A percentile compares a stretch with the other conserved stretches of the same genome.
These are phyloP conservation scores for Pammene fasciana DNA, from an alignment of 2,888 invertebrate species.

Conservation along the genomic window DNA sequence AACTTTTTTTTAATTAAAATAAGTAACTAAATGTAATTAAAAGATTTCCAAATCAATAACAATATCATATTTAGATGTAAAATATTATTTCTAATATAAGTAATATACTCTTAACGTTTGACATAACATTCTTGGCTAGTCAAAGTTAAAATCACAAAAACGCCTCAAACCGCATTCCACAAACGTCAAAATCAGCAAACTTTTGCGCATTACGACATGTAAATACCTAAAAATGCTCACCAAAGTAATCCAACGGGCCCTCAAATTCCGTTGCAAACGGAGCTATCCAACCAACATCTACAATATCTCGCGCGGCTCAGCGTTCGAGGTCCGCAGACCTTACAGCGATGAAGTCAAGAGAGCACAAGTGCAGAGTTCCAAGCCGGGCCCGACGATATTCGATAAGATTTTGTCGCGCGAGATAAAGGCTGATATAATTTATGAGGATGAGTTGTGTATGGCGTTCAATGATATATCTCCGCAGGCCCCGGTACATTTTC, in stretches of 20 bases:
- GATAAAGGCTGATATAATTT: constrained; percentile 91
- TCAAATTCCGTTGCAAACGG: constrained; percentile 74
- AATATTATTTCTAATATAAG: no score
- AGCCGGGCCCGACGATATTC: constrained; percentile 86
- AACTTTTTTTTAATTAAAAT: no score
- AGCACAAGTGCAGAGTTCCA: constrained; percentile 66
- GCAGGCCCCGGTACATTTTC: constrained; percentile 92
- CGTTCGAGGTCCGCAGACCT: constrained; percentile 68
- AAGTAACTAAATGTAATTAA: no score
- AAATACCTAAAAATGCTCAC: constrained; percentile 70
- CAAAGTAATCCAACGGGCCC: constrained; percentile 76
- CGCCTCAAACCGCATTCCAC: constrained; percentile 16
- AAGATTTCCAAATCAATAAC: no score
- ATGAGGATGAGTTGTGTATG: constrained; percentile 90
- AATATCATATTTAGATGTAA: no score
- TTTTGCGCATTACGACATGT: constrained; percentile 27
- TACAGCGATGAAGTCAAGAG: constrained; percentile 75
- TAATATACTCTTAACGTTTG: no score
- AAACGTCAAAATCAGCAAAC: constrained; percentile 24
- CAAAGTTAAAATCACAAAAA: background rate
- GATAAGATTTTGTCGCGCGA: constrained; percentile 89
- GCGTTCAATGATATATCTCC: constrained; percentile 92
- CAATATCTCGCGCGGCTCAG: constrained; percentile 71
- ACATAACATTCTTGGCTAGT: no score
- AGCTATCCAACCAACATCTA: constrained; percentile 78